Evolutionary conservation across 2,888 invertebrate species (phyloP).

Genomic region (Chrysotoxum bicinctum): DNA sequence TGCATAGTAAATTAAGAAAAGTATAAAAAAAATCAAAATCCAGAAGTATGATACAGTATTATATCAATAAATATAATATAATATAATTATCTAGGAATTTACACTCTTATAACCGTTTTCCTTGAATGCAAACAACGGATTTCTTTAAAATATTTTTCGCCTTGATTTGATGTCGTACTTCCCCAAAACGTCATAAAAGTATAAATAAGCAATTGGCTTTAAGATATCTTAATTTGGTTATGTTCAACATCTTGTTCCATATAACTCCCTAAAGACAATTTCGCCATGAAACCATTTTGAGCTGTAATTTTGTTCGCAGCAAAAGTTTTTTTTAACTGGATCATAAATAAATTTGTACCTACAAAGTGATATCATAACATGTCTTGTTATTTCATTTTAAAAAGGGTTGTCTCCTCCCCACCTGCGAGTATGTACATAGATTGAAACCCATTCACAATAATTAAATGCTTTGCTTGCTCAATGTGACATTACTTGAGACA

Average conservation of each 20-base stretch:
- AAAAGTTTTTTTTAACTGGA: background rate
- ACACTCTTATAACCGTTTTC: too few relatives aligned
- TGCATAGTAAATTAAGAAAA: too few relatives aligned
- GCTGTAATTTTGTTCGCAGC: background rate
- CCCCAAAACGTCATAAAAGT: too few relatives aligned
- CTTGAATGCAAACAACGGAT: too few relatives aligned
- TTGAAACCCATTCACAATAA: background rate
- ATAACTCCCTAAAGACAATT: background rate
- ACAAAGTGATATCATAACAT: slow-evolving; percentile 1
- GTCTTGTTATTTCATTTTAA: slow-evolving; percentile 10
- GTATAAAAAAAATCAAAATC: too few relatives aligned
- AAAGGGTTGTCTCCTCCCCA: background rate
- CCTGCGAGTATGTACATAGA: background rate
- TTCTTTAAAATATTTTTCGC: too few relatives aligned
- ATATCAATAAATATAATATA: too few relatives aligned
- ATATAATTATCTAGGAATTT: too few relatives aligned
- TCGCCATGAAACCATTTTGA: background rate
- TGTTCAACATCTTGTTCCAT: background rate
- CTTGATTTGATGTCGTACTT: too few relatives aligned
- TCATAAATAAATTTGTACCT: slow-evolving; percentile 8
- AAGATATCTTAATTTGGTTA: background rate
- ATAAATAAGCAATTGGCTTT: background rate
- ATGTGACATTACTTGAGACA: slow-evolving; percentile 53
- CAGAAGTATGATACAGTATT: too few relatives aligned
- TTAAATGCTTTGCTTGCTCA: slow-evolving; percentile 27